Percentiles rank a stretch among this genome's conserved stretches.
Evolutionary conservation across 2,888 invertebrate genomes (phyloP).

Genomic region (Xestia ashworthii): DNA sequence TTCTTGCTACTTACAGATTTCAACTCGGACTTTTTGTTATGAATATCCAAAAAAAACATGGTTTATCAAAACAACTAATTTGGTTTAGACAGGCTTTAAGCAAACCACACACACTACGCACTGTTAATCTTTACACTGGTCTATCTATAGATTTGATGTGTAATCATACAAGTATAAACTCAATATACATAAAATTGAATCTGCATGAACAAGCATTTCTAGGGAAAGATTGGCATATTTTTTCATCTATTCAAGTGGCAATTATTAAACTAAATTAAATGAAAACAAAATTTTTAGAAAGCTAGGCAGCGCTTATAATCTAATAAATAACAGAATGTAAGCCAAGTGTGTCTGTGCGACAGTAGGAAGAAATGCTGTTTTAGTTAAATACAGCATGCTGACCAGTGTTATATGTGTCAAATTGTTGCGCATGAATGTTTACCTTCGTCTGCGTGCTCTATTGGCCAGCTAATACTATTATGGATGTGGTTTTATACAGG

Average conservation of each 20-base stretch:
- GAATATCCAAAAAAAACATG: background rate
- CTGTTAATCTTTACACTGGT: conserved; percentile 37
- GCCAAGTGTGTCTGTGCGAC: background rate
- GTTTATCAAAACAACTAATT: background rate
- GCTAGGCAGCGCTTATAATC: background rate
- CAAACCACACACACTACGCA: conserved; percentile 20
- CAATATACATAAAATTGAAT: background rate
- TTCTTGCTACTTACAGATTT: no score
- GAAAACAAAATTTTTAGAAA: background rate
- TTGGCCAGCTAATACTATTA: background rate
- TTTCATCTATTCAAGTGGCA: background rate
- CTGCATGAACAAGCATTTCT: background rate
- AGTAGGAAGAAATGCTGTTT: conserved; percentile 4
- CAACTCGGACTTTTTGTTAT: background rate
- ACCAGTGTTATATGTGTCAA: conserved; percentile 25
- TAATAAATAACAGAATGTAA: background rate
- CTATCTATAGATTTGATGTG: background rate
- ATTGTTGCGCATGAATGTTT: background rate
- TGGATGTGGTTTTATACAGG: conserved; percentile 87
- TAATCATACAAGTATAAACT: background rate
- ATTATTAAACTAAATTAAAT: background rate
- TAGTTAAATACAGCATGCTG: conserved; percentile 26
- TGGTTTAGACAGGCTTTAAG: background rate
- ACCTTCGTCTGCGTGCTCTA: background rate
- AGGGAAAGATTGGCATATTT: conserved; percentile 4